phyloP scores from a whole-genome alignment of 2,797 vertebrate genomes.

The Onychomys torridus region DNA sequence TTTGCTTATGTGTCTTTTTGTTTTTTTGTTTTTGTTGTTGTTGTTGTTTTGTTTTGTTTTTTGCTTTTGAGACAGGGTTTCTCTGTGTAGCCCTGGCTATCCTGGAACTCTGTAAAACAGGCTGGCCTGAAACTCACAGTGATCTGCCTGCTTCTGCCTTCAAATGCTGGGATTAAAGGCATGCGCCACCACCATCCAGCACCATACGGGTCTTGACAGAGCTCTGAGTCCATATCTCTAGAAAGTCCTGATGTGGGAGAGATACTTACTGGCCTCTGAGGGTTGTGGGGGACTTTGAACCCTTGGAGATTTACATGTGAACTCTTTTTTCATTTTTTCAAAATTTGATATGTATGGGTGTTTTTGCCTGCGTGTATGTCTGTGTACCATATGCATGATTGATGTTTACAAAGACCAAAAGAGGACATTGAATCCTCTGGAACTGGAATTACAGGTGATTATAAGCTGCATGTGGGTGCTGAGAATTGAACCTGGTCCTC shows the following conservation, averaged over 20 bases:
- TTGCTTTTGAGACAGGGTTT: not conserved
- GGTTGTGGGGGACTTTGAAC: not conserved
- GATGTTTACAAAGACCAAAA: not conserved
- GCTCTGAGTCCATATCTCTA: not conserved
- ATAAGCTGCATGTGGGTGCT: not conserved
- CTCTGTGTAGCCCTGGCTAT: not conserved
- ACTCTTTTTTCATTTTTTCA: not conserved
- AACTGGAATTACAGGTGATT: not conserved
- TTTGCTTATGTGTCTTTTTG: not conserved
- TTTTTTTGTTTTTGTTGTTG: not conserved
- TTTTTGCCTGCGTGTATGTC: not conserved
- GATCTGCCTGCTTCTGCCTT: not conserved
- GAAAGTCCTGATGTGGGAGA: too few species aligned
- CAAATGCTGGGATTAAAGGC: not conserved
- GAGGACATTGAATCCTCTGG: too few species aligned
- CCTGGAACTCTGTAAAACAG: not conserved
- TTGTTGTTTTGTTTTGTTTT: not conserved
- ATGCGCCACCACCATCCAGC: not conserved
- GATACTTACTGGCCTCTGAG: not conserved
- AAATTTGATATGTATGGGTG: not conserved
- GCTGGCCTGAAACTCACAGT: not conserved
- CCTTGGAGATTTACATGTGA: not conserved
- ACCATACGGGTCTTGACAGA: not conserved
- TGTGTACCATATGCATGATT: not conserved
- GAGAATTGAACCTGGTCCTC: not conserved